phyloP scores from a whole-genome alignment of 2,113 vertebrate species.

The Hemichromis elongatus region DNA sequence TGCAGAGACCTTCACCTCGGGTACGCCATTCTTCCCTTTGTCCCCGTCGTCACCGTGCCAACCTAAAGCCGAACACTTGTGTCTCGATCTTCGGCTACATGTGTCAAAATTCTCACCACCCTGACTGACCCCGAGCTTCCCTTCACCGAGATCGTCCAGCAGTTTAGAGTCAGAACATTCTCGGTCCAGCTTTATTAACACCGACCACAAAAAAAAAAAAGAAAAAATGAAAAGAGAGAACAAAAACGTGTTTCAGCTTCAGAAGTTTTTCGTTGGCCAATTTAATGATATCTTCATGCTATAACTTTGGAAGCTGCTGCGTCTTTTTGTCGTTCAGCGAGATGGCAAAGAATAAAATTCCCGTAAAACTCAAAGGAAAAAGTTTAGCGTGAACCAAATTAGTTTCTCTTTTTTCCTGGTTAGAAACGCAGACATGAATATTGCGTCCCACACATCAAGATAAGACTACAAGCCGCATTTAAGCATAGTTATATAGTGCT shows the following conservation, averaged over 20 bases:
- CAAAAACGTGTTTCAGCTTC: background rate
- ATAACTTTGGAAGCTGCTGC: background rate
- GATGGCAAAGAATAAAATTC: background rate
- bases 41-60: constrained; percentile 25
- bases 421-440: background rate
- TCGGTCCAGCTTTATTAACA: background rate
- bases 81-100: constrained; percentile 20
- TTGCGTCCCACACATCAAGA: background rate
- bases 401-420: background rate
- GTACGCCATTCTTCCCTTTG: constrained; percentile 1
- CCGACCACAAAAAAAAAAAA: background rate
- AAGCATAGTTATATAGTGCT: background rate
- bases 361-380: background rate
- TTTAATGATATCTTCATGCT: background rate
- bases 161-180: background rate
- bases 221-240: background rate
- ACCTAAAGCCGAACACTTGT: background rate
- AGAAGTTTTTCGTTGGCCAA: background rate
- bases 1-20: background rate
- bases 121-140: background rate
- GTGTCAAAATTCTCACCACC: background rate
- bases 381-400: background rate
- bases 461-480: background rate
- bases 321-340: background rate
- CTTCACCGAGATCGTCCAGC: background rate